Percentiles rank a stretch among this genome's conserved stretches.
Evolutionary conservation across 2,113 vertebrate species (phyloP).

Genomic region (Macrotis lagotis): DNA sequence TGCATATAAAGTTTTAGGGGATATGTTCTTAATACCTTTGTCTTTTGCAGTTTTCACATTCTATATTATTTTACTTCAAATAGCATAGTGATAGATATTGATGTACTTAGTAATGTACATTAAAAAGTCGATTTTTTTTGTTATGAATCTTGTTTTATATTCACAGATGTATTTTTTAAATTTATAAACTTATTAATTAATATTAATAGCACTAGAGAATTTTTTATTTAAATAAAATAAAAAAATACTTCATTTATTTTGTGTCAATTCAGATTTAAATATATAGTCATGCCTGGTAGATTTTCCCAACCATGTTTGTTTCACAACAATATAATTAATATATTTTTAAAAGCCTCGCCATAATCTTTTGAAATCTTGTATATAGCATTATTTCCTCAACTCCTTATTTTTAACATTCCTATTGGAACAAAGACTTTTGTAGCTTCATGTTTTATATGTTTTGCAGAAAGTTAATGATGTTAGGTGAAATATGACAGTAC

Average conservation of each 20-base stretch:
- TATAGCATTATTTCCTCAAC: not conserved
- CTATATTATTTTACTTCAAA: conserved; percentile 22
- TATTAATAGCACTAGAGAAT: not conserved
- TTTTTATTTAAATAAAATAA: conserved; percentile 31
- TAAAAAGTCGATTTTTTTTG: conserved; percentile 30
- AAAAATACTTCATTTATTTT: conserved; percentile 21
- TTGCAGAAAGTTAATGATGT: not conserved
- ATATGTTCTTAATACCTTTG: conserved; percentile 38
- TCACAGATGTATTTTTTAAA: not conserved
- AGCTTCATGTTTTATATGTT: not conserved
- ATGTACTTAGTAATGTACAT: conserved; percentile 17
- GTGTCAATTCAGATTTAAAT: not conserved
- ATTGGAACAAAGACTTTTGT: not conserved
- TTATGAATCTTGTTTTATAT: not conserved
- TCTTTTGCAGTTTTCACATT: conserved; percentile 6
- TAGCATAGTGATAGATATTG: conserved; percentile 3
- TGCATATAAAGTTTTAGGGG: conserved; percentile 37
- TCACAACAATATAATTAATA: not conserved
- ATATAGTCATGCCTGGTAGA: no score
- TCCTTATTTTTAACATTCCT: not conserved
- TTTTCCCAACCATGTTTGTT: not conserved
- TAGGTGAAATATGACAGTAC: not conserved
- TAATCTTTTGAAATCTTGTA: not conserved
- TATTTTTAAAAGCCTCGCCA: not conserved
- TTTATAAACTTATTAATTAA: no score